Evolutionary conservation across 2,797 vertebrate species (phyloP), one percentile per base, ranked within the genome.

Genomic region (Tamandua tetradactyla): DNA sequence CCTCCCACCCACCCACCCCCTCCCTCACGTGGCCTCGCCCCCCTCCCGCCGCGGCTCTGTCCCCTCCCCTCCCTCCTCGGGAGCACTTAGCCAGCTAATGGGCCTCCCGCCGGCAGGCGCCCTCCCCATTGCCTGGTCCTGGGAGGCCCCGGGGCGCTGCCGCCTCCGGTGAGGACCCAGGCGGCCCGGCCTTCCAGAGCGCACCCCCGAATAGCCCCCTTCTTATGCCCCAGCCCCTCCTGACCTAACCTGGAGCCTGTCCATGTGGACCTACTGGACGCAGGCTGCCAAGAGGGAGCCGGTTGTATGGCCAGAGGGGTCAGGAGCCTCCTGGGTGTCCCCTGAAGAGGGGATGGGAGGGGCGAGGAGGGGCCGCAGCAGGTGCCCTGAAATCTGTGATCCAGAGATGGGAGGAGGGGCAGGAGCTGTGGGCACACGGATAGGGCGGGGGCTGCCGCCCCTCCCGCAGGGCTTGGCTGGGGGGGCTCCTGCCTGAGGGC

Each of bases 401-500:
- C 94, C 92, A 76, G 85, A 7, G 32, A 49, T 37, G 62, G 42
- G 92, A 62, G 95, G 93, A 64, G 61, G 62, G 64, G 95, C 72
- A 76, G 87, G 82, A 37, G 0, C 93, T 37, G n/a, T 52, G 84
- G 87, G 87, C 96, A 87, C 78, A 69, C 68, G 59, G n/a, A 57
- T 72, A 13, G 87, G 52, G 87, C 93, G 94, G 96, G 95, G 84
- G 82, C 79, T 87, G 61, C 49, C 55, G 91, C 95, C 94, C 94
- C 95, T 96, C 95, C 95, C 85, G 91, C 89, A 96, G 96, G 97
- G 96, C 97, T 95, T 97, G 92, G 94, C 94, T 86, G 79, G 94
- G 96, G 95, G 94, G 91, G 96, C 62, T 96, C 93, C 96, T 96
- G 97, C 97, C 97, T 97, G 91, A 69, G 97, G 97, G 96, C 96